phyloP scores from a whole-genome alignment of 1,140 invertebrate genomes.

The Diorhabda sublineata region DNA sequence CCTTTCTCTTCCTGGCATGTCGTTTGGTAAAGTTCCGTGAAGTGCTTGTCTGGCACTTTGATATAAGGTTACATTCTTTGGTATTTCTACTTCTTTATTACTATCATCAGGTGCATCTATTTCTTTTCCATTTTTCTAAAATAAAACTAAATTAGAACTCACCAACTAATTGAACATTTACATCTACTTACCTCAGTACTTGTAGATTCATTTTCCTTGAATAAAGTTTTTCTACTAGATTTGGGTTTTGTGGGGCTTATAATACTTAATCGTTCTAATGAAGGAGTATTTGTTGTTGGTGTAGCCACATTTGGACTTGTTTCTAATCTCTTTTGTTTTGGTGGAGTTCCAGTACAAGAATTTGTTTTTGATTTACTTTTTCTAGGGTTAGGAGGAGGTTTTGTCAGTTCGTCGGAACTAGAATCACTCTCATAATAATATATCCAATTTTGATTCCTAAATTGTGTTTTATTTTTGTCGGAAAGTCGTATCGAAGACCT shows the following conservation, averaged over 20 bases:
- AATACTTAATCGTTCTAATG: constrained; percentile 33
- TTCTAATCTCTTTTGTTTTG: constrained; percentile 36
- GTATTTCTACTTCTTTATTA: not conserved
- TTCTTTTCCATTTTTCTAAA: not conserved
- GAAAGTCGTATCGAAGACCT: constrained; percentile 9
- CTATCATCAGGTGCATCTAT: not conserved
- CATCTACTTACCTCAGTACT: not conserved
- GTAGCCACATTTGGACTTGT: not conserved
- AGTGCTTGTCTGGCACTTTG: constrained; percentile 60
- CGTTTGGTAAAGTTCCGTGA: constrained; percentile 64
- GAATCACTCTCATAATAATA: not conserved
- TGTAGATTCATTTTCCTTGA: constrained; percentile 19
- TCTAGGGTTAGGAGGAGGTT: constrained; percentile 17
- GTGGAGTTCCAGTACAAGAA: constrained; percentile 34
- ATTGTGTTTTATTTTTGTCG: not conserved
- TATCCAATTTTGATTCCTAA: not conserved
- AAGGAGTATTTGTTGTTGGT: constrained; percentile 1
- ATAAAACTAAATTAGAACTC: not conserved
- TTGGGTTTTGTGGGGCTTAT: constrained; percentile 30
- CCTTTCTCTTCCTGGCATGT: constrained; percentile 71
- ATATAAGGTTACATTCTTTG: constrained; percentile 42
- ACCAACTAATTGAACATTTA: not conserved
- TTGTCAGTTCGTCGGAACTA: not conserved
- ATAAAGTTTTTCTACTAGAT: constrained; percentile 16
- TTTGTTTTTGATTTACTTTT: constrained; percentile 21